A percentile compares a stretch with the other conserved stretches of the same genome.
These are phyloP conservation scores for Acanthosoma haemorrhoidale DNA, from an alignment of 2,888 invertebrate species.

Conservation along the genomic window DNA sequence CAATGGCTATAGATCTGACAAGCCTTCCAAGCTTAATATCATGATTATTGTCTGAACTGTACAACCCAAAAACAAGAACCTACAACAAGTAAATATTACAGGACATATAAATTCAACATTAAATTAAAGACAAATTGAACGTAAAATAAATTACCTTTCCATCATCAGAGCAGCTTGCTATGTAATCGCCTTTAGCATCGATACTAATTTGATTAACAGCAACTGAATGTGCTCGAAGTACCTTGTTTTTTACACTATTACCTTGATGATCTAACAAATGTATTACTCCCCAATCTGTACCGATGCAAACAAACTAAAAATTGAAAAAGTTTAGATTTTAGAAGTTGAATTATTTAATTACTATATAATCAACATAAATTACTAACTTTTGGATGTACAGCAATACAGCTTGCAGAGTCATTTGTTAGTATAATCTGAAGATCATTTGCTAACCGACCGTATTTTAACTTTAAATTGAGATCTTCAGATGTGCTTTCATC, in stretches of 20 bases:
- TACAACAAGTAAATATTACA: conserved; percentile 38
- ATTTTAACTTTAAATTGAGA: conserved; percentile 85
- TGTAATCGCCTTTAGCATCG: conserved; percentile 86
- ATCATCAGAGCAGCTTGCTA: conserved; percentile 89
- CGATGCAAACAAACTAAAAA: conserved; percentile 78
- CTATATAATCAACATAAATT: not conserved
- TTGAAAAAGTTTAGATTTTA: conserved; percentile 9
- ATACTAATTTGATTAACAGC: conserved; percentile 93
- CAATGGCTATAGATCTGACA: conserved; percentile 80
- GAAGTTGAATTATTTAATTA: too few relatives aligned
- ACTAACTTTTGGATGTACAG: conserved; percentile 80
- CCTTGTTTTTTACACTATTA: conserved; percentile 53
- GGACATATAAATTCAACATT: not conserved
- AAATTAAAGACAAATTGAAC: not conserved
- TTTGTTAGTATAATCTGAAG: conserved; percentile 74
- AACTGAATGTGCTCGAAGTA: conserved; percentile 70
- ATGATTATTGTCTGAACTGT: conserved; percentile 75
- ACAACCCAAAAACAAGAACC: conserved; percentile 81
- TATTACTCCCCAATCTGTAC: conserved; percentile 86
- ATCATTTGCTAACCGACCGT: conserved; percentile 82
- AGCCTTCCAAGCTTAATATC: conserved; percentile 70
- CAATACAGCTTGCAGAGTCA: conserved; percentile 85
- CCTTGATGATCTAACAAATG: conserved; percentile 90
- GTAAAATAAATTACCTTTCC: conserved; percentile 60
- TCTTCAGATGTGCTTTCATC: conserved; percentile 49